Percentiles rank a stretch among this genome's conserved stretches.
These are phyloP conservation scores for Macrotrachela quadricornifera DNA, from an alignment of 1,140 invertebrate genomes.

Conservation along the genomic window DNA sequence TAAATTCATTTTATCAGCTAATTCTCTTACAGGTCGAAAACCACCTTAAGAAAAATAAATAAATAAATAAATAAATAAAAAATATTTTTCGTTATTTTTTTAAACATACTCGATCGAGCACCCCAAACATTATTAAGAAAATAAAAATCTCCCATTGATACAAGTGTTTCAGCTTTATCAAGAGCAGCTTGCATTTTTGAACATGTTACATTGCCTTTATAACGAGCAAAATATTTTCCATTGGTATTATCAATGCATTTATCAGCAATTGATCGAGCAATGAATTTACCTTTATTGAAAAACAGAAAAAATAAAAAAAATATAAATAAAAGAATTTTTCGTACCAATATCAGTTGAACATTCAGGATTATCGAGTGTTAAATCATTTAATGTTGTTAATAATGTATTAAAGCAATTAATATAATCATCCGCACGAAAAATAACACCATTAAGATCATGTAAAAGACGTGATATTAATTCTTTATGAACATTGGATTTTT, in stretches of 20 bases:
- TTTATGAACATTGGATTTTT: constrained; percentile 66
- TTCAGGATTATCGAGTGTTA: constrained; percentile 66
- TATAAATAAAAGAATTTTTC: neutral
- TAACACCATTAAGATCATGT: constrained; percentile 54
- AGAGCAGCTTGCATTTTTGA: constrained; percentile 34
- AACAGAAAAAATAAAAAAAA: constrained; percentile 11
- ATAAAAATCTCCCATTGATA: constrained; percentile 51
- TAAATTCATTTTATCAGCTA: constrained; percentile 44
- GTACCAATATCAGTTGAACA: constrained; percentile 38
- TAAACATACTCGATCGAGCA: no score
- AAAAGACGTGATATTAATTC: constrained; percentile 73
- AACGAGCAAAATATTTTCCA: neutral
- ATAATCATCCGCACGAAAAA: constrained; percentile 52
- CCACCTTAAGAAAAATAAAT: constrained; percentile 45
- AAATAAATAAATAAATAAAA: no score
- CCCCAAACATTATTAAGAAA: constrained; percentile 55
- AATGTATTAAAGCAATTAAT: constrained; percentile 56
- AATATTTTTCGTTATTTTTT: no score
- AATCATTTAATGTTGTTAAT: constrained; percentile 51
- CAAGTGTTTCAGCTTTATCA: constrained; percentile 50
- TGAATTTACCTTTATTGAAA: constrained; percentile 58
- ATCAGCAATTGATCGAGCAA: constrained; percentile 68
- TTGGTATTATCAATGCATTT: constrained; percentile 29
- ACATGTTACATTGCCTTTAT: neutral
- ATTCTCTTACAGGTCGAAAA: constrained; percentile 60